phyloP scores from a whole-genome alignment of 2,888 invertebrate species.

The Pollenia angustigena region DNA sequence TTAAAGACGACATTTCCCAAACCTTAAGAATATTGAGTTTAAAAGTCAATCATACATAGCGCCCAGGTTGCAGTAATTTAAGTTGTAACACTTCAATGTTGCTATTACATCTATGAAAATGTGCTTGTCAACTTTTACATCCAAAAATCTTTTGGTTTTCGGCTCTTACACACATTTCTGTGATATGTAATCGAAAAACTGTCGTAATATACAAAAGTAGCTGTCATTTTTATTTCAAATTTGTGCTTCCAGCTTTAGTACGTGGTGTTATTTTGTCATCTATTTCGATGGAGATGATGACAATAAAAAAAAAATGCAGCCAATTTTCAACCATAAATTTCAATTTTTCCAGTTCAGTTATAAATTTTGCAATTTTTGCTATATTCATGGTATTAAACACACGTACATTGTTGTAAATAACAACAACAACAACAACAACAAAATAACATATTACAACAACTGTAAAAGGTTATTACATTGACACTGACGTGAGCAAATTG shows the following conservation, averaged over 20 bases:
- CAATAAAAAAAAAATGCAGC: background rate
- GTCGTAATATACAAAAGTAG: constrained; percentile 3
- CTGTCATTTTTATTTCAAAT: constrained; percentile 28
- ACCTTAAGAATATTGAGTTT: too few relatives aligned
- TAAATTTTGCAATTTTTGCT: constrained; percentile 58
- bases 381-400: background rate
- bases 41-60: background rate
- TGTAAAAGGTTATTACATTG: constrained; percentile 58
- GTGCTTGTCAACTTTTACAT: constrained; percentile 5
- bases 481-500: constrained; percentile 64
- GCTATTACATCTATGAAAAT: background rate
- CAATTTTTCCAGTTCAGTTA: constrained; percentile 67
- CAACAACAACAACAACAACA: constrained; percentile 1
- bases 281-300: constrained; percentile 42
- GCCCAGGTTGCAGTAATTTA: background rate
- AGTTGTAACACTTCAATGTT: constrained; percentile 10
- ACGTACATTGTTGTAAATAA: constrained; percentile 3
- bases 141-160: constrained; percentile 32
- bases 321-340: constrained; percentile 54
- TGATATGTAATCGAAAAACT: constrained; percentile 41
- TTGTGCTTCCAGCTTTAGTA: constrained; percentile 17
- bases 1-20: too few relatives aligned
- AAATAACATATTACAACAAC: constrained; percentile 3
- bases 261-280: constrained; percentile 62
- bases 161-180: constrained; percentile 8